Evolutionary conservation across 23 tunicate species (phyloP), one percentile per base, ranked within the genome.

Genomic region (Pegea sp.): DNA sequence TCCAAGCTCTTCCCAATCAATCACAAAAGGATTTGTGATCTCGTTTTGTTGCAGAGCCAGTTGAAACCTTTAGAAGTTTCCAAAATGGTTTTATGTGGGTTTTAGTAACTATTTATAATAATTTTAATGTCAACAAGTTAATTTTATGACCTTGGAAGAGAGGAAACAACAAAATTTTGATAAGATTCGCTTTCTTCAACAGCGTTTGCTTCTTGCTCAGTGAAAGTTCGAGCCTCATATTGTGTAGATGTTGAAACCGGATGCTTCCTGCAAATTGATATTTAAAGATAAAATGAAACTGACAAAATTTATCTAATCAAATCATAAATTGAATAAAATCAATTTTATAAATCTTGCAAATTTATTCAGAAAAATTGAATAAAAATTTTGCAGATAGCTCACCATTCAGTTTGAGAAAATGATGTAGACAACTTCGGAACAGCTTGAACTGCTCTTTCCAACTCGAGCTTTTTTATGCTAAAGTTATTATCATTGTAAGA

Each of bases 1-100:
- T 0, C 95, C 95, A 7, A 84, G 58, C 3, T 56, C 76, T 29
- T 49, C 42, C 95, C 95, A 84, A 43, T 84, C 95, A 74, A 73
- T 73, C 4, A 67, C 59, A 48, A 84, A 84, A 3, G 69, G 84
- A 54, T 84, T 56, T 69, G 65, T 67, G 29, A 84, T 74, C 5
- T 68, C 52, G 53, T 84, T 84, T 49, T 84, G 95, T 48, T 84
- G 95, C 30, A 68, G 28, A 24, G 84, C 81, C 22, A 84, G 44
- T 53, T 74, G 76, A 68, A 84, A 68, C 51, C 93, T 81, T 64
- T 6, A 3, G 28, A 19, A 0, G n/a, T n/a, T n/a, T n/a, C n/a
- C n/a, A n/a, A n/a, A n/a, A n/a, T n/a, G n/a, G n/a, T n/a, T n/a
- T n/a, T n/a, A n/a, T n/a, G n/a, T n/a, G n/a, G n/a, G n/a, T n/a